Conservation (phyloP, 2,888 invertebrate species). For the Zaprionus bogoriensis region DNA sequence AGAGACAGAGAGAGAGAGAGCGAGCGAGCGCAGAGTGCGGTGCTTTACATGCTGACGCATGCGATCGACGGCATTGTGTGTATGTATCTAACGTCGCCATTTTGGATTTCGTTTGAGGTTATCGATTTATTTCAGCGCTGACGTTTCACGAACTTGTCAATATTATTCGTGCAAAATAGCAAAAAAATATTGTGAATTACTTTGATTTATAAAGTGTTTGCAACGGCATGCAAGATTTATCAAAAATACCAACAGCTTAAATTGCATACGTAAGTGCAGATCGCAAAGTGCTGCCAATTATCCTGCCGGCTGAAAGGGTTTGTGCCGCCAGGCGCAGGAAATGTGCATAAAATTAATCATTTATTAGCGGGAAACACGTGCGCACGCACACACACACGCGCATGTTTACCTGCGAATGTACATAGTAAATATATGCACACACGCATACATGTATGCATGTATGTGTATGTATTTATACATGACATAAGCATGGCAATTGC, state of each 20-base stretch:
- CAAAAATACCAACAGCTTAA: no score
- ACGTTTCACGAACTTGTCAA: neutral
- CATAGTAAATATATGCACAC: neutral
- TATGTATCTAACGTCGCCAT: constrained; percentile 65
- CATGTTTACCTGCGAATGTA: no score
- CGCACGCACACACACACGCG: constrained; percentile 44
- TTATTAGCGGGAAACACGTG: constrained; percentile 33
- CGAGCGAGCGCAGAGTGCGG: constrained; percentile 4
- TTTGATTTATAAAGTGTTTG: no score
- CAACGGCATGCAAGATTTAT: no score
- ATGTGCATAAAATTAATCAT: constrained; percentile 15
- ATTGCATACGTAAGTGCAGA: neutral
- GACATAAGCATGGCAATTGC: constrained; percentile 33
- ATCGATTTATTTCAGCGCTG: constrained; percentile 35
- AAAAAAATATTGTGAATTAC: neutral
- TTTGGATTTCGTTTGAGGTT: constrained; percentile 59
- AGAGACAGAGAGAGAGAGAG: no score
- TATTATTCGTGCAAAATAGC: neutral
- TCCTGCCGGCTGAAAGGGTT: neutral
- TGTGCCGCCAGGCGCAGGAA: neutral
- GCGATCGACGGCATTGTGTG: constrained; percentile 52
- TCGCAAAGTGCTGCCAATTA: neutral
- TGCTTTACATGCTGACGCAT: constrained; percentile 42
- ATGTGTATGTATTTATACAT: constrained; percentile 1
- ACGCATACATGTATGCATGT: neutral